Evolutionary conservation across 1,140 invertebrate genomes (phyloP).

Genomic region (Zaprionus africanus): DNA sequence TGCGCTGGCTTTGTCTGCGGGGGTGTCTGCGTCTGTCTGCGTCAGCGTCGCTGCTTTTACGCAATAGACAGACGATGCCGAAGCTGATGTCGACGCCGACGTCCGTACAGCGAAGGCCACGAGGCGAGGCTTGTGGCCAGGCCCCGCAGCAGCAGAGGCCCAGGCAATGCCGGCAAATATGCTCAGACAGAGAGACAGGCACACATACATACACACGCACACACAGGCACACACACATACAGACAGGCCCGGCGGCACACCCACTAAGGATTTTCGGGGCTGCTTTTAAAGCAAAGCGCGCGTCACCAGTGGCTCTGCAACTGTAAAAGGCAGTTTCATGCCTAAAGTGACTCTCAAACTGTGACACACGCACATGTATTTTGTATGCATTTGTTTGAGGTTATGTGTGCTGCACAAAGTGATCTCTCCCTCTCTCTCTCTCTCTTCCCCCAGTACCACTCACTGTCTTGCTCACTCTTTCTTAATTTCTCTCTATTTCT

Average conservation of each 20-base stretch:
- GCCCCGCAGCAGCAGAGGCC: conserved; percentile 1
- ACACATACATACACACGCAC: background rate
- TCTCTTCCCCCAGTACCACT: background rate
- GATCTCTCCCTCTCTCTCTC: conserved; percentile 16
- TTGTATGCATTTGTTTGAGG: conserved; percentile 16
- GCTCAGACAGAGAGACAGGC: conserved; percentile 55
- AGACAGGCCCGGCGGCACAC: background rate
- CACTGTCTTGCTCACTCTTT: background rate
- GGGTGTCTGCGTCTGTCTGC: conserved; percentile 55
- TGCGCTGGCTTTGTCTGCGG: conserved; percentile 55
- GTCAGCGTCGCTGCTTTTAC: conserved; percentile 59
- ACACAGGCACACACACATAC: background rate
- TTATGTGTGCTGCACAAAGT: conserved; percentile 31
- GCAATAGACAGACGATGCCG: conserved; percentile 65
- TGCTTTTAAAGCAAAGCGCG: background rate
- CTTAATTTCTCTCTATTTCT: background rate
- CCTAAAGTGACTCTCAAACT: conserved; percentile 25
- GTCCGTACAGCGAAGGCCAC: conserved; percentile 46
- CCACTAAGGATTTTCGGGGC: background rate
- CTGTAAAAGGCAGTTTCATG: conserved; percentile 22
- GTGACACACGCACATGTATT: background rate
- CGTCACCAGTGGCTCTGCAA: conserved; percentile 20
- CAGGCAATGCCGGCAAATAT: conserved; percentile 31
- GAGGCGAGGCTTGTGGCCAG: conserved; percentile 30
- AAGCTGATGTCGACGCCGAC: conserved; percentile 29